Evolutionary conservation across 2,888 invertebrate genomes (phyloP), one percentile per base, ranked within the genome.

Genomic region (Scaptomyza parva): DNA sequence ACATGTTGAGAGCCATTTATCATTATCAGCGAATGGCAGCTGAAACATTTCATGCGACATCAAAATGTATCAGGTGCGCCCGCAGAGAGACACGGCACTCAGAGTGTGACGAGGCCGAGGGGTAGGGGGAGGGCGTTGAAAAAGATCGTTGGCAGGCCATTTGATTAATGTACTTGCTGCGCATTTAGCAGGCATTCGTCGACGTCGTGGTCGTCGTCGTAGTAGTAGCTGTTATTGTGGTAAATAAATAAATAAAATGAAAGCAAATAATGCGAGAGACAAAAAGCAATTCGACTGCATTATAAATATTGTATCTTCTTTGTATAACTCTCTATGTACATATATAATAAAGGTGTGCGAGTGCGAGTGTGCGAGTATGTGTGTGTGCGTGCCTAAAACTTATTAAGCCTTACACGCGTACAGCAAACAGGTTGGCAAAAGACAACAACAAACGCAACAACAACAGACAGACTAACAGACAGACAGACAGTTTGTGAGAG

Each of bases 401-500:
- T 76, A 70, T 76, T 76, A 78, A 65, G 37, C 65, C 59, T 67
- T 35, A 68, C 37, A 65, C 83, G 72, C 81, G 80, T 73, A 83
- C 44, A 65, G 66, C 86, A 70, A 84, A 84, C 84, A 86, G 86
- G 83, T 84, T 81, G 81, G 74, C 66, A 53, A 33, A 62, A 64
- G 26, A 57, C 30, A 37, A 28, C 0, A 43, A 3, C 50, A 33
- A 62, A 64, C 20, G 53, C 30, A 37, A 28, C 0, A 43, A 3
- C 50, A 14, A 57, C 41, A 37, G 40, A 12, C 7, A 55, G 20
- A 20, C n/a, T n/a, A n/a, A n/a, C 41, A 40, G 41, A 62, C 33
- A 33, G 17, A 30, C 14, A 30, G 9, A 40, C 60, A 45, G 39
- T 37, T 45, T n/a, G n/a, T n/a, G n/a, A n/a, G 18, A 61, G 39